Evolutionary conservation across 2,888 invertebrate genomes (phyloP), one percentile per base, ranked within the genome.

Genomic region (Loripinus fragilis): DNA sequence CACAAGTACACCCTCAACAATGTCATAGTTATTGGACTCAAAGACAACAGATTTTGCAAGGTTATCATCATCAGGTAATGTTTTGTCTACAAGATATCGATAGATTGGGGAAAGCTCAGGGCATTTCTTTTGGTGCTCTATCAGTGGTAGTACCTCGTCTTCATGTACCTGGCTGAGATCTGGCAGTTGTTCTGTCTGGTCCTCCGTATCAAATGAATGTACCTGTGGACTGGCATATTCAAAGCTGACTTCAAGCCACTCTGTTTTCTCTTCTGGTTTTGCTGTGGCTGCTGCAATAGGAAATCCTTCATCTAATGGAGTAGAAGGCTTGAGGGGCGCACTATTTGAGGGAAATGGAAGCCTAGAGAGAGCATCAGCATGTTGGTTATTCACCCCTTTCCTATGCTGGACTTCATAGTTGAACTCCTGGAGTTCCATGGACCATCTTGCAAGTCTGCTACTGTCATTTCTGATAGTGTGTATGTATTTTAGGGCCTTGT

Each of bases 371-470:
- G 55, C 55, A 28, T 55, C 55, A 25, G 55, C 55, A 28, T 55
- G 5, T 25, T 28, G 25, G 17, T 55, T 55, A 17, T 55, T 55
- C 2, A 55, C 55, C 2, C 55, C 55, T 55, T 55, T 55, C 28
- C 23, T 25, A 55, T 55, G 55, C 5, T 25, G 55, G 7, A 55
- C 28, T 23, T 55, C 55, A 25, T 25, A 55, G 28, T 55, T 17
- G 28, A 25, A 55, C 17, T 55, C 55, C 28, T 55, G 55, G 10
- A 55, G 55, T 55, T 55, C 55, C 55, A 55, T 55, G 55, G 55
- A 55, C 55, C 28, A 55, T 28, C 55, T 55, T 23, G 55, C 28
- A 2, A 55, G 55, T 7, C 55, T 5, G 5, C 55, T 50, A 50
- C n/a, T 50, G 50, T 7, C 8, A 12, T 7, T 12, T 7, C 23